Evolutionary conservation across 2,797 vertebrate species (phyloP).

Genomic region (Telmatherina bonti): DNA sequence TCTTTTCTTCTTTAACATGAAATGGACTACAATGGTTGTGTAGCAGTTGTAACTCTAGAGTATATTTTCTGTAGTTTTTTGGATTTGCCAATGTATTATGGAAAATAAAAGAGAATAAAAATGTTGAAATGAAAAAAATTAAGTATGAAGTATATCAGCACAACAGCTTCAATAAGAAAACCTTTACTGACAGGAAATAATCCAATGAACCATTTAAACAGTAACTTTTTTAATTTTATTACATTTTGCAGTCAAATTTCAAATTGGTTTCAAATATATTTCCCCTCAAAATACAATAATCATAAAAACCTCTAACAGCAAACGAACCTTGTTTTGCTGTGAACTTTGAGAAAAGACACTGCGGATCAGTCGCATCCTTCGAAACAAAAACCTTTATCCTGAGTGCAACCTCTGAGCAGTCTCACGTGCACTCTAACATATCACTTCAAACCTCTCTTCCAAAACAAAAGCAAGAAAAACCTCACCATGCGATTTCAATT

Average conservation of each 20-base stretch:
- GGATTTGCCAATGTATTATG: no score
- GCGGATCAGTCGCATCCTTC: constrained; percentile 9
- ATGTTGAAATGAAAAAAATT: no score
- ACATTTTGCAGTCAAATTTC: constrained; percentile 24
- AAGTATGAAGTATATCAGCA: no score
- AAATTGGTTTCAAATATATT: background rate
- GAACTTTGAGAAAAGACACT: constrained; percentile 17
- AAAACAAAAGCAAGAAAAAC: constrained; percentile 27
- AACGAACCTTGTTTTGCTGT: constrained; percentile 5
- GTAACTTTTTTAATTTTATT: constrained; percentile 14
- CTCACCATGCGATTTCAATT: constrained; percentile 9
- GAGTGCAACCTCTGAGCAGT: background rate
- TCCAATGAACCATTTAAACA: background rate
- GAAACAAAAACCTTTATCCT: constrained; percentile 63
- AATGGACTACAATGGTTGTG: no score
- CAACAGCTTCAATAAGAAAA: no score
- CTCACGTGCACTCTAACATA: no score
- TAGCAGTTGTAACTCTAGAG: no score
- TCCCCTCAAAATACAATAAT: constrained; percentile 5
- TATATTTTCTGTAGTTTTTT: no score
- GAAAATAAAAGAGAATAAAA: no score
- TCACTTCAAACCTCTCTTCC: constrained; percentile 7
- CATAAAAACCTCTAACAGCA: constrained; percentile 14
- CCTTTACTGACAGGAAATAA: no score
- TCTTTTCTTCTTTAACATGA: no score